Evolutionary conservation across 1,140 invertebrate genomes (phyloP).

Genomic region (Brachionus angularis): DNA sequence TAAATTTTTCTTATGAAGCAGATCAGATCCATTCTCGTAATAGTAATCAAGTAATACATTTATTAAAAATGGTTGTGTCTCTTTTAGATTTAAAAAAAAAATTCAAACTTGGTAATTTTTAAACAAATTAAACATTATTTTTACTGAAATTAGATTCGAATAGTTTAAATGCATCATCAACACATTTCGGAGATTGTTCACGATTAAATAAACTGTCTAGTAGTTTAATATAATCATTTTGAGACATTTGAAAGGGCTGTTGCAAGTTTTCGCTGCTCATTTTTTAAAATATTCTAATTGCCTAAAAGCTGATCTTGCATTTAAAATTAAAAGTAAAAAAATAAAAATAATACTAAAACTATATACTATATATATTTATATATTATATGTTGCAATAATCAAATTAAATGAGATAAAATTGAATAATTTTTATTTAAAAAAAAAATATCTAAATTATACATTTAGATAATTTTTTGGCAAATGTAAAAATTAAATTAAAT

Average conservation of each 20-base stretch:
- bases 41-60: constrained; percentile 24
- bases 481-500: too few species aligned
- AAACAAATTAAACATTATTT: neutral
- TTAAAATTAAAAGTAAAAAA: too few species aligned
- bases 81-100: neutral
- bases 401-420: too few species aligned
- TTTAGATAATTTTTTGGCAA: too few species aligned
- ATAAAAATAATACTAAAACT: too few species aligned
- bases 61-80: constrained; percentile 9
- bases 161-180: constrained; percentile 1
- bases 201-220: constrained; percentile 6
- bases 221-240: constrained; percentile 9
- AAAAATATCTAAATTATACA: too few species aligned
- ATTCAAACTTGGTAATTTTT: neutral
- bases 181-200: neutral
- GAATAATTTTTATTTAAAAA: too few species aligned
- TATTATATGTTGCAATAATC: too few species aligned
- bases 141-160: constrained; percentile 20
- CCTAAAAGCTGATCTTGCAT: too few species aligned
- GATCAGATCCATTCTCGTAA: neutral
- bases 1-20: neutral
- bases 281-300: too few species aligned
- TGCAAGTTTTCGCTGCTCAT: constrained; percentile 24
- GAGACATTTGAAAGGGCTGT: neutral
- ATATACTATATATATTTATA: too few species aligned